Base-by-base conservation (phyloP, 2,888 invertebrate genomes). In the Brachynemurus nebulosus region DNA sequence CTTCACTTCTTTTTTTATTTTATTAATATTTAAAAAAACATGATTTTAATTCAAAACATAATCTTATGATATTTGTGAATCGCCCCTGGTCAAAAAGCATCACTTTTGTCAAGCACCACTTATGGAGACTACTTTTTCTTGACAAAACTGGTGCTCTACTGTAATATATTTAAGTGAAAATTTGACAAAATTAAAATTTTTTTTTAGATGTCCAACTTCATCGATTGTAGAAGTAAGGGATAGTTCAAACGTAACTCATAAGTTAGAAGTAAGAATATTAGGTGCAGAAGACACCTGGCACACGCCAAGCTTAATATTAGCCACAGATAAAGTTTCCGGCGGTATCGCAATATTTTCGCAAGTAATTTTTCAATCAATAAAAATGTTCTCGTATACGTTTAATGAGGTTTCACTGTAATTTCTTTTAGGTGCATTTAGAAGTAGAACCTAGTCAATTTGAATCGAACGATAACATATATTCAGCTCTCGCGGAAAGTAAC, bases 201-300 rank as follows among this genome's bases (percentile, higher is more conserved):
- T 2, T 37, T 9, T 48, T 52, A 23, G 64, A 65, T 30, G 56
- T 55, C 17, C 46, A 35, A 64, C 64, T 12, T 64, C 65, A 4
- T 62, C 64, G 3, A 56, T 54, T 2, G 64, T 65, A 3, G 64
- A 65, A 47, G 56, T 65, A 23, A 57, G 61, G 45, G 63, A 64
- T 45, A 58, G 57, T 45, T 48, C 45, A 8, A 79, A 78, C 41
- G 72, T 73, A 47, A 70, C 70, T 2, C 81, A 86, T 57, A 77
- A 76, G 51, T 64, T 88, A 49, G 77, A 82, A 53, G 81, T 88
- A 6, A 76, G 82, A 57, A 78, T 86, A 20, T 64, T 88, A 46
- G 86, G 86, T 1, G 80, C 80, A 0, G 88, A 88, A 56, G 86
- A 88, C 60, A 88, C 86, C 0, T 88, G 88, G 86, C 81, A 86